Conservation (phyloP, 1,140 invertebrate species). For the Oncopodura yosiiana region DNA sequence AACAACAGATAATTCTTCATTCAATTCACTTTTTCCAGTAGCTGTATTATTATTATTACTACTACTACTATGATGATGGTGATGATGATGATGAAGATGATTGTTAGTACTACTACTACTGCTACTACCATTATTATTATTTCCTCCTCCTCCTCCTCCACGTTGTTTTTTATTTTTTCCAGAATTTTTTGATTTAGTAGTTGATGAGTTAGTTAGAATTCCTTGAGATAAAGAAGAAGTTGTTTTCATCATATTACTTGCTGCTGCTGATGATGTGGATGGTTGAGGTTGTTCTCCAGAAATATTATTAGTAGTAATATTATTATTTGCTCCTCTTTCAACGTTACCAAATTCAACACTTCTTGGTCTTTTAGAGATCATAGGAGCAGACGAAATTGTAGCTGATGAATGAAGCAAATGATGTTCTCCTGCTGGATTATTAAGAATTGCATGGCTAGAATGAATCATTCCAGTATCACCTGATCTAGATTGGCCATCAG, state of each 20-base stretch:
- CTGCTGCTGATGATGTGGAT: neutral
- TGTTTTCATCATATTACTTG: neutral
- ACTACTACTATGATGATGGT: too few relatives aligned
- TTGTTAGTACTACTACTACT: neutral
- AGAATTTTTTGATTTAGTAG: neutral
- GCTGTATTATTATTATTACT: constrained; percentile 1
- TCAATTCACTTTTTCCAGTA: constrained; percentile 1
- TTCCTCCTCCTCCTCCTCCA: neutral
- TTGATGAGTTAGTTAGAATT: neutral
- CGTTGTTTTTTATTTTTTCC: neutral
- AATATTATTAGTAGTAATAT: neutral
- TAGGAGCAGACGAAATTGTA: constrained; percentile 28
- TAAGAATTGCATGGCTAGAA: constrained; percentile 31
- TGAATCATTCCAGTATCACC: constrained; percentile 34
- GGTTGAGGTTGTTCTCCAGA: neutral
- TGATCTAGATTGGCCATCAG: constrained; percentile 29
- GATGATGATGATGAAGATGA: constrained; percentile 6
- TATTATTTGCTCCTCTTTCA: constrained; percentile 1
- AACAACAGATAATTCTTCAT: constrained; percentile 11
- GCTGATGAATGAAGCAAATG: constrained; percentile 34
- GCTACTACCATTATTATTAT: neutral
- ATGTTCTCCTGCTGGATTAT: constrained; percentile 33
- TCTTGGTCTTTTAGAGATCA: constrained; percentile 26
- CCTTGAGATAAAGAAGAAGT: neutral
- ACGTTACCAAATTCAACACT: constrained; percentile 33